Evolutionary conservation across 2,888 invertebrate genomes (phyloP), one percentile per base, ranked within the genome.

Genomic region (Dione vanillae): DNA sequence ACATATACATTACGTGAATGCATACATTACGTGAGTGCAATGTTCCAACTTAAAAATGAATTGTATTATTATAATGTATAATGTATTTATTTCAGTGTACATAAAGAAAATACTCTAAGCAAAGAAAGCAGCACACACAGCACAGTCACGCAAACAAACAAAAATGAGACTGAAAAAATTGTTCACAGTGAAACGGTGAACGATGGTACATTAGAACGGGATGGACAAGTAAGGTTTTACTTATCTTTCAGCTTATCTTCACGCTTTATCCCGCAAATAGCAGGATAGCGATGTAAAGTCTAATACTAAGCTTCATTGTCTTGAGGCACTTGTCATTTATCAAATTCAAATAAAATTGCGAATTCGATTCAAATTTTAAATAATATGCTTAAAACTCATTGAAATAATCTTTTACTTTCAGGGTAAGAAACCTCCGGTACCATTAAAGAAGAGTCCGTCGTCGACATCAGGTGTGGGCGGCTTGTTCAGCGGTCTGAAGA

Each of bases 381-480:
- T n/a, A n/a, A n/a, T n/a, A n/a, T n/a, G n/a, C n/a, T n/a, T n/a
- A n/a, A 27, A 27, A 5, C 27, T 27, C 2, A 27, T 2, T 27
- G 5, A 27, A 27, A 27, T 3, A 27, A 37, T 54, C n/a, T 52
- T 27, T 59, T 49, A 66, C 19, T 59, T 70, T 47, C 78, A 92
- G 92, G 76, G 84, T n/a, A 93, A 92, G 79, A 96, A 96, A 85
- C 96, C 96, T 10, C 90, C 92, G 62, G 94, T 96, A 82, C 95
- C 96, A 76, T 89, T 94, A 49, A 96, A 96, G 85, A 96, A 96
- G 79, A 95, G 95, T 69, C 95, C 96, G 0, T 95, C 95, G 9
- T 94, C 94, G 8, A 78, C 84, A 0, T 81, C 89, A 0, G 86
- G 83, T 1, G 92, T 94, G 41, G 94, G 94, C 49, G 94, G 94